A percentile compares a stretch with the other conserved stretches of the same genome.
Conservation (phyloP, 2,113 vertebrate genomes). For the Cygnus buccinator region DNA sequence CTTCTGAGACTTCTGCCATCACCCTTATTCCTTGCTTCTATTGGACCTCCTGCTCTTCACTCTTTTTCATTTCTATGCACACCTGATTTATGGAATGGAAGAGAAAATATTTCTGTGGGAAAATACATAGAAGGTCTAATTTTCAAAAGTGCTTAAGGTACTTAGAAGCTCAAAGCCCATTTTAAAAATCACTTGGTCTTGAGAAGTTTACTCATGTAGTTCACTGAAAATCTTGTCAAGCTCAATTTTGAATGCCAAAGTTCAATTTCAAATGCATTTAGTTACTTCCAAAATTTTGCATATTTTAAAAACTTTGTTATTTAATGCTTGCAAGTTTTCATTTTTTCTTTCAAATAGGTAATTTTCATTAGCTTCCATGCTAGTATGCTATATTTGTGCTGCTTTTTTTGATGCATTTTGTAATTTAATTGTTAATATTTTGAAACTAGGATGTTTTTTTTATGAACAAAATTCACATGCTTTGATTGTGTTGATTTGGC, state of each 20-base stretch:
- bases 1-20: neutral
- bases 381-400: neutral
- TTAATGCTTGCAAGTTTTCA: neutral
- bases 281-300: neutral
- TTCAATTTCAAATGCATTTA: neutral
- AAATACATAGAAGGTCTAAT: neutral
- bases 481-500: neutral
- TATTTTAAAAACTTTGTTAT: neutral
- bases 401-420: neutral
- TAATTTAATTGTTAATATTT: neutral
- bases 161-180: neutral
- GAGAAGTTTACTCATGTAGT: neutral
- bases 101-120: neutral
- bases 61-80: neutral
- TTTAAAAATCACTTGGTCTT: neutral
- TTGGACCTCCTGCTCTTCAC: neutral
- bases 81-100: neutral
- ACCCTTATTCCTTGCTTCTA: neutral
- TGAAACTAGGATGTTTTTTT: neutral
- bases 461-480: neutral
- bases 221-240: neutral
- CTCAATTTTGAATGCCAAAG: neutral
- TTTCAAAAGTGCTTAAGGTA: neutral
- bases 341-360: neutral
- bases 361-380: neutral